These are phyloP conservation scores for Ptychoptera contaminata DNA, from an alignment of 2,888 invertebrate genomes.

Conservation along the genomic window DNA sequence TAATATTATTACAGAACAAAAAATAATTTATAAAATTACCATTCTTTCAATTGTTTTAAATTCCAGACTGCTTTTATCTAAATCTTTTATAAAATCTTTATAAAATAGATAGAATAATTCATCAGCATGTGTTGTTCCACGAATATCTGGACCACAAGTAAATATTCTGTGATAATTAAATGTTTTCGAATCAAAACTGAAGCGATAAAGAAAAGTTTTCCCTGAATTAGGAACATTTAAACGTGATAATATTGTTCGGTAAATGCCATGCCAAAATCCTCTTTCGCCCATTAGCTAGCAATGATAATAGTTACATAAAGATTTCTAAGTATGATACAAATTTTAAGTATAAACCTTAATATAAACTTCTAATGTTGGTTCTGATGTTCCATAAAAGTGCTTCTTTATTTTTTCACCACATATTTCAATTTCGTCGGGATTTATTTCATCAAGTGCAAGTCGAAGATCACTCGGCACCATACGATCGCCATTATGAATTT, in stretches of 20 bases:
- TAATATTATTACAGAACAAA: background rate
- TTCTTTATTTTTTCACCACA: no score
- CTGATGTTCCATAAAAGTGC: no score
- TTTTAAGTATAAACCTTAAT: no score
- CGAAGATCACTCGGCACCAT: no score
- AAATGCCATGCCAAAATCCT: conserved; percentile 27
- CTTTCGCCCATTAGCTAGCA: conserved; percentile 21
- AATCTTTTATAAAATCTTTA: background rate
- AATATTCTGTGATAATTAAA: conserved; percentile 10
- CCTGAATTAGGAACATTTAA: conserved; percentile 16
- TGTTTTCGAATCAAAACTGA: conserved; percentile 24
- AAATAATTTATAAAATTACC: background rate
- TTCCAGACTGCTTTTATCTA: background rate
- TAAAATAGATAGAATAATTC: conserved; percentile 25
- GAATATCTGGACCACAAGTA: conserved; percentile 18
- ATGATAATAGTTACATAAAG: background rate
- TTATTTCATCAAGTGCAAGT: no score
- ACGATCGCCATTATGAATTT: no score
- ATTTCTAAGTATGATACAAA: no score
- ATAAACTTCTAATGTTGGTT: no score
- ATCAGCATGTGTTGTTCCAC: conserved; percentile 27
- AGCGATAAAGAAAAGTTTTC: conserved; percentile 26
- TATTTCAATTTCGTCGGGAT: no score
- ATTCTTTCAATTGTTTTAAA: conserved; percentile 6
- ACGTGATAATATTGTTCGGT: conserved; percentile 20